phyloP scores from a whole-genome alignment of 23 tunicate genomes.

The Styela plicata region DNA sequence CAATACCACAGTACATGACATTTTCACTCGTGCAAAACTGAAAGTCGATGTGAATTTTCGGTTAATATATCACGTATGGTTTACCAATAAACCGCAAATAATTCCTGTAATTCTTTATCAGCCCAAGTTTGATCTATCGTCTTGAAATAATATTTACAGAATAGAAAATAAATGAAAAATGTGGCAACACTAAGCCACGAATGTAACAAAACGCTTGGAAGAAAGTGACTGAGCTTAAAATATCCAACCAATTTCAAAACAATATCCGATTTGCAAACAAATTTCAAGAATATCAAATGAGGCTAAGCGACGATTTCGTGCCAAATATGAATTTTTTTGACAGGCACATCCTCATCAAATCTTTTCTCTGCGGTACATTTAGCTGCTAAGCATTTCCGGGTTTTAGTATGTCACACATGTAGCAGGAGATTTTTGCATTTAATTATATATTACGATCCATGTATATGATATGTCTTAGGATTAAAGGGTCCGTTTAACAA shows the following conservation, averaged over 20 bases:
- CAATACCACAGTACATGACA: background rate
- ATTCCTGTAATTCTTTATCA: too few relatives aligned
- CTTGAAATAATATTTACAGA: background rate
- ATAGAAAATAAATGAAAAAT: background rate
- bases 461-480: too few relatives aligned
- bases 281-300: background rate
- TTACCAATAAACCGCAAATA: too few relatives aligned
- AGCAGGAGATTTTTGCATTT: too few relatives aligned
- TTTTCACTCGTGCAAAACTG: background rate
- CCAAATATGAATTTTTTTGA: background rate
- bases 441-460: too few relatives aligned
- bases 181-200: background rate
- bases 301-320: background rate
- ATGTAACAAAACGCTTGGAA: background rate
- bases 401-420: too few relatives aligned
- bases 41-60: background rate
- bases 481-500: too few relatives aligned
- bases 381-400: too few relatives aligned
- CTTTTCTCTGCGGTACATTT: background rate
- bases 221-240: background rate
- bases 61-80: too few relatives aligned
- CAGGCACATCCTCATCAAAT: background rate
- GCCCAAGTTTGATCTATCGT: too few relatives aligned
- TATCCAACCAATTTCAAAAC: background rate
- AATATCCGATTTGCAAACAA: background rate